These are phyloP conservation scores for Littorina saxatilis DNA, from an alignment of 1,140 invertebrate species.

Conservation along the genomic window DNA sequence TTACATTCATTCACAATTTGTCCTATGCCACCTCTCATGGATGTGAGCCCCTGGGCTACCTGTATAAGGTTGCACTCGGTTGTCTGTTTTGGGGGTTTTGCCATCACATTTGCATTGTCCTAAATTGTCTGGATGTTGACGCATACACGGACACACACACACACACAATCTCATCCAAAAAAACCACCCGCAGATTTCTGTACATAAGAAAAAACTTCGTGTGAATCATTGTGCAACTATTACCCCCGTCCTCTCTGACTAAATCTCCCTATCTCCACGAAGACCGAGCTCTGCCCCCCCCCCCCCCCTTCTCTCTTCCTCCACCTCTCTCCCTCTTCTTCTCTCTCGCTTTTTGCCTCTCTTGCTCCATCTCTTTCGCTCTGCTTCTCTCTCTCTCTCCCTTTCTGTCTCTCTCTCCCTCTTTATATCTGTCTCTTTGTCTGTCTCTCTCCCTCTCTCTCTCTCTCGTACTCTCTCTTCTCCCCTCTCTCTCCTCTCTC, in stretches of 20 bases:
- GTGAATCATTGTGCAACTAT: no score
- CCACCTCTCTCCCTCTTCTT: slow-evolving; percentile 3
- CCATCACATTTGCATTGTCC: no score
- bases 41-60: no score
- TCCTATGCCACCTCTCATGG: no score
- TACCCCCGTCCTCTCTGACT: background rate
- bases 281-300: background rate
- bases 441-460: background rate
- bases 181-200: background rate
- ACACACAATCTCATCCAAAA: background rate
- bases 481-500: no score
- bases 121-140: no score
- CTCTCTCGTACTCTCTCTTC: background rate
- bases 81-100: no score
- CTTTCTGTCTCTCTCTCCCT: background rate
- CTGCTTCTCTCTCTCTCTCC: background rate
- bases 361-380: background rate
- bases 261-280: background rate
- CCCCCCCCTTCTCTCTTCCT: background rate
- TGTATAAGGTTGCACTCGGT: no score
- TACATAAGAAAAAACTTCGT: no score
- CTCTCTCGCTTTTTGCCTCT: background rate
- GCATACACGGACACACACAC: background rate
- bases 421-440: background rate
- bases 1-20: no score